These are phyloP conservation scores for Drosophila bocqueti DNA, from an alignment of 1,140 invertebrate species.

Conservation along the genomic window DNA sequence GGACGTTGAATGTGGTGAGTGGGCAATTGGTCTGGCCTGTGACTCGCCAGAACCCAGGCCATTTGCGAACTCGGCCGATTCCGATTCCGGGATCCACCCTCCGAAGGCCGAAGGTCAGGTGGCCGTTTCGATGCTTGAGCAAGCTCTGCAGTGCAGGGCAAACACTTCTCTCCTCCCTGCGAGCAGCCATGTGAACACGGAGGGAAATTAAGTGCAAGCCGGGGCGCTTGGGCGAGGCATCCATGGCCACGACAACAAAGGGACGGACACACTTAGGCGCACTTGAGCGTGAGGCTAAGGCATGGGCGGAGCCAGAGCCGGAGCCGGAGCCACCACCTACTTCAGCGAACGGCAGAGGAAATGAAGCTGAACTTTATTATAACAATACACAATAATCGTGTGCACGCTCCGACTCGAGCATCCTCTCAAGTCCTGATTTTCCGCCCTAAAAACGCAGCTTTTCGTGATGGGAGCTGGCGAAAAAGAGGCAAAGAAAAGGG, in stretches of 20 bases:
- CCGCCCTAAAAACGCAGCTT: not conserved
- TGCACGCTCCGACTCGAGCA: constrained; percentile 28
- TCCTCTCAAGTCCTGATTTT: constrained; percentile 24
- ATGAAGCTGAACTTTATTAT: constrained; percentile 80
- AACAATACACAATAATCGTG: constrained; percentile 73
- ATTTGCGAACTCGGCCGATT: not conserved
- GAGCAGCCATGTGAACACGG: constrained; percentile 53
- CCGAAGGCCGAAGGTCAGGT: constrained; percentile 45
- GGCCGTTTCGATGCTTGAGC: constrained; percentile 35
- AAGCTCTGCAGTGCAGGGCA: constrained; percentile 62
- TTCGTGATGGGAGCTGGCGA: constrained; percentile 40
- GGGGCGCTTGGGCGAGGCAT: constrained; percentile 2
- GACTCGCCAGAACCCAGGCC: constrained; percentile 4
- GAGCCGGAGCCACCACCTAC: constrained; percentile 12
- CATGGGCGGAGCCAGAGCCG: not conserved
- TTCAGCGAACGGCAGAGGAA: constrained; percentile 50
- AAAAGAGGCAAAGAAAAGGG: constrained; percentile 20
- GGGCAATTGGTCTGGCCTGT: not conserved
- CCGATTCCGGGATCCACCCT: not conserved
- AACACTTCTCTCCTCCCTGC: constrained; percentile 54
- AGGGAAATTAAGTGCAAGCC: constrained; percentile 75
- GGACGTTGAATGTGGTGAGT: not conserved
- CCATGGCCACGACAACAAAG: constrained; percentile 56
- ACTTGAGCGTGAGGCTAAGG: constrained; percentile 28
- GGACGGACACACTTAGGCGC: constrained; percentile 52